Percentiles rank a stretch among this genome's conserved stretches.
These are phyloP conservation scores for Gastrophysa polygoni DNA, from an alignment of 2,888 invertebrate species.

Conservation along the genomic window DNA sequence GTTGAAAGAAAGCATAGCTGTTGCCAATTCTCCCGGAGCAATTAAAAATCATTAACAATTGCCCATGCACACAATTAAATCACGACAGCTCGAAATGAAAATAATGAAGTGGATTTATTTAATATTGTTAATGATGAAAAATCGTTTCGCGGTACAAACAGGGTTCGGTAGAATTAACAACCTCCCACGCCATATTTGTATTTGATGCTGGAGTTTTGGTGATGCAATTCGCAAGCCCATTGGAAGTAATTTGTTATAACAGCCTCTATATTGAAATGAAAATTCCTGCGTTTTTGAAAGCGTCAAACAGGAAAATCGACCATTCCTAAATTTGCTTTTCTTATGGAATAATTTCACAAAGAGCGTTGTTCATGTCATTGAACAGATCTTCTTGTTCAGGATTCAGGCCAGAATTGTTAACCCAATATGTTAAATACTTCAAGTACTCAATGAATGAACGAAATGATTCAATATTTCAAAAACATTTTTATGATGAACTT, in stretches of 20 bases:
- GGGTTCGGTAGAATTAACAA: neutral
- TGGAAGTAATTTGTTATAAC: neutral
- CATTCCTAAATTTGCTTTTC: too few species aligned
- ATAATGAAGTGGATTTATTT: conserved; percentile 31
- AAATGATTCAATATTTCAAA: too few species aligned
- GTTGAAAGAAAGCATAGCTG: conserved; percentile 19
- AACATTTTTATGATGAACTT: too few species aligned
- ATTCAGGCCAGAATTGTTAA: too few species aligned
- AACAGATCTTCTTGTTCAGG: too few species aligned
- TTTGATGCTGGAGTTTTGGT: neutral
- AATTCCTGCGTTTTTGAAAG: too few species aligned
- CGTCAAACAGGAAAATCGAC: too few species aligned
- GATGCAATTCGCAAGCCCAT: neutral
- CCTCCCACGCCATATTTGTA: neutral
- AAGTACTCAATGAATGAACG: too few species aligned
- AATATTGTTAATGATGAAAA: conserved; percentile 38
- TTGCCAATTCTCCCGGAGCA: conserved; percentile 19
- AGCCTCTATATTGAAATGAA: too few species aligned
- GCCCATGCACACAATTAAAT: conserved; percentile 28
- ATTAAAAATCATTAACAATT: conserved; percentile 32
- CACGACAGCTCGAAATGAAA: conserved; percentile 28
- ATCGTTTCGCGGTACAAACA: neutral
- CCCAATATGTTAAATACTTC: too few species aligned
- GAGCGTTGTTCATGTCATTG: too few species aligned
- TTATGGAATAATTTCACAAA: too few species aligned